Conservation (phyloP, 2,797 vertebrate species). For the Zenarchopterus dispar region DNA sequence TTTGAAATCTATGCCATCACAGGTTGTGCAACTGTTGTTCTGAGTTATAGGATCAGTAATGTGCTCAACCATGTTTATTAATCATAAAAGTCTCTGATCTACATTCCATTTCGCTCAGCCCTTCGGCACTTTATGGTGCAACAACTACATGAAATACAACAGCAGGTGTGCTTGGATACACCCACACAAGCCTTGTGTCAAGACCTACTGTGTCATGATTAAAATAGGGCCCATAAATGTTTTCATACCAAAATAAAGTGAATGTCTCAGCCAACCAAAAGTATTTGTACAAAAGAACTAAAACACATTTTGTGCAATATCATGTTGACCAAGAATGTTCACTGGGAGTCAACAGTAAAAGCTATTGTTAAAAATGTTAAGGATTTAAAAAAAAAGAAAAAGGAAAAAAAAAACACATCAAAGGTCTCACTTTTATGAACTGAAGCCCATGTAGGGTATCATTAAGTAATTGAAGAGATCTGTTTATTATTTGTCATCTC, state of each 20-base stretch:
- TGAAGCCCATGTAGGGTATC: too few species aligned
- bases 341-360: too few species aligned
- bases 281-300: too few species aligned
- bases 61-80: not conserved
- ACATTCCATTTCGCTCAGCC: not conserved
- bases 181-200: conserved; percentile 1
- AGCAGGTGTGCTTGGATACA: conserved; percentile 9
- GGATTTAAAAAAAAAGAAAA: too few species aligned
- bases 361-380: too few species aligned
- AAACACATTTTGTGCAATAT: too few species aligned
- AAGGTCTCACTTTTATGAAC: too few species aligned
- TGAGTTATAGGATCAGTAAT: not conserved
- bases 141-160: not conserved
- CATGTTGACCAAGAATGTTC: too few species aligned
- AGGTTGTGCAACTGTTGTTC: not conserved
- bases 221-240: not conserved
- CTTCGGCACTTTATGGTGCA: not conserved
- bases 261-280: not conserved
- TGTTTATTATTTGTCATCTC: too few species aligned
- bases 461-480: too few species aligned
- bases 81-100: not conserved
- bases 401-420: too few species aligned
- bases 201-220: not conserved
- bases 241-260: not conserved
- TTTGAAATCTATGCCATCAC: not conserved